Evolutionary conservation across 37 sponge, comb jelly and placozoan species (phyloP).

Genomic region (Axinella damicornis): DNA sequence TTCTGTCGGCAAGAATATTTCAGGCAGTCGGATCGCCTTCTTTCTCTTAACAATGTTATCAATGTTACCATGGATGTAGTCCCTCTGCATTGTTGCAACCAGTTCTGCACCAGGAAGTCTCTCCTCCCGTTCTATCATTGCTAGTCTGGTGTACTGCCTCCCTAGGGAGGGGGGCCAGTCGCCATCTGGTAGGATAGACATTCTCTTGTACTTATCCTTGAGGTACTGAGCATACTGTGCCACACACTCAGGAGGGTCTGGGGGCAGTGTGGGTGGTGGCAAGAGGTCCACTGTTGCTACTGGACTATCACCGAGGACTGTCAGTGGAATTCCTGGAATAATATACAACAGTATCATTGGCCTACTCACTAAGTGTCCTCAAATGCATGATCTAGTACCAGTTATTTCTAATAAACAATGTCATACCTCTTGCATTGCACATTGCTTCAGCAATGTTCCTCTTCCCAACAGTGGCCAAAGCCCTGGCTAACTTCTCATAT

Average conservation of each 20-base stretch:
- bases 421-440: no score
- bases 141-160: background rate
- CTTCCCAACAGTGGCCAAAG: no score
- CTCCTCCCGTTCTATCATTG: background rate
- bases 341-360: no score
- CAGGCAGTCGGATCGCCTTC: background rate
- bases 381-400: no score
- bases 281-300: no score
- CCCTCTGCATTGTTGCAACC: background rate
- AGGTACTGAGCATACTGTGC: background rate
- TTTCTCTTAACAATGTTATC: constrained; percentile 2
- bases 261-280: background rate
- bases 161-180: constrained; percentile 10
- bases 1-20: background rate
- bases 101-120: background rate
- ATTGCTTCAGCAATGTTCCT: no score
- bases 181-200: background rate
- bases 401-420: no score
- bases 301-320: no score
- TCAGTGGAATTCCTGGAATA: no score
- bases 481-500: no score
- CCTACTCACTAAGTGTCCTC: no score
- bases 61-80: background rate
- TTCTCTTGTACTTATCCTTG: background rate
- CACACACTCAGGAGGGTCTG: background rate